Conservation (phyloP, 2,888 invertebrate species). For the Philereme transversata region DNA sequence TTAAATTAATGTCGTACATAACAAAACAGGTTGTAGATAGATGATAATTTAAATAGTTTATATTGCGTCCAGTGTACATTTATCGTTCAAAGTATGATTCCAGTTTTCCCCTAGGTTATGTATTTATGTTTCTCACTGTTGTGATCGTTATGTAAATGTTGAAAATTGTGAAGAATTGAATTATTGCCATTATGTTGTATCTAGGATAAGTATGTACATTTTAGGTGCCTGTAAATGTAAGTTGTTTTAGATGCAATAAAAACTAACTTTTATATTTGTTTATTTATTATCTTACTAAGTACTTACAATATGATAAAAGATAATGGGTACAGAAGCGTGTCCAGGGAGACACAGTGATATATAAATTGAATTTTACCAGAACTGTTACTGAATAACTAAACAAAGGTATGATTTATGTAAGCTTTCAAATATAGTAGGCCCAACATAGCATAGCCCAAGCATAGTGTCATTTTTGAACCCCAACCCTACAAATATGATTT, state of each 20-base stretch:
- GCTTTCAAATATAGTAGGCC: too few relatives aligned
- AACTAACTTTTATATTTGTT: conserved; percentile 54
- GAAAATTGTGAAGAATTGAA: conserved; percentile 65
- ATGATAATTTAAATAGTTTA: neutral
- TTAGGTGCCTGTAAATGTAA: conserved; percentile 79
- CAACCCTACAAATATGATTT: too few relatives aligned
- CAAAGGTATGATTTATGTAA: too few relatives aligned
- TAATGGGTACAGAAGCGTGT: neutral
- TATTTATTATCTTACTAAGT: conserved; percentile 31
- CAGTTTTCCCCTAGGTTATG: conserved; percentile 69
- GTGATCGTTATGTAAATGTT: conserved; percentile 62
- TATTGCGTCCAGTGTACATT: conserved; percentile 13
- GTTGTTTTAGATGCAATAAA: conserved; percentile 73
- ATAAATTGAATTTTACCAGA: neutral
- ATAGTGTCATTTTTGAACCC: too few relatives aligned
- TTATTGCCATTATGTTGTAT: conserved; percentile 81
- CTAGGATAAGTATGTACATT: conserved; percentile 82
- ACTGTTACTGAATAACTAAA: too few relatives aligned
- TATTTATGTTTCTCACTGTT: conserved; percentile 70
- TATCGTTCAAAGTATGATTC: conserved; percentile 26
- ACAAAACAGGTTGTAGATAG: too few relatives aligned
- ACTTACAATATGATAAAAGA: neutral
- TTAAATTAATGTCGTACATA: too few relatives aligned
- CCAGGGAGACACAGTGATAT: neutral
- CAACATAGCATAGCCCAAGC: too few relatives aligned